phyloP scores from a whole-genome alignment of 1,140 invertebrate species.

The Oncopodura yosiiana region DNA sequence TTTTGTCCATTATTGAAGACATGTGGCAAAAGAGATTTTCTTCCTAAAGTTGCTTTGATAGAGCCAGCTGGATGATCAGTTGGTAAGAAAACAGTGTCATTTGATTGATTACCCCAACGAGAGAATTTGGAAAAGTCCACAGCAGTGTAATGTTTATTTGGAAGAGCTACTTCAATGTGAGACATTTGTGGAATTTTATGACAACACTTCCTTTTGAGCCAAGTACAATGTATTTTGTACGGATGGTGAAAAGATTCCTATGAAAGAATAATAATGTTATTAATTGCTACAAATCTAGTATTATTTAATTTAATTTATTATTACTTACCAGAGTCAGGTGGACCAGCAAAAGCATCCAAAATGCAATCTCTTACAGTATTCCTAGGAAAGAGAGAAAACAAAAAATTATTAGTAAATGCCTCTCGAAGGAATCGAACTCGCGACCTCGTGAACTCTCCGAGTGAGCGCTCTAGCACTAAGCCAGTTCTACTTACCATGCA shows the following conservation, averaged over 20 bases:
- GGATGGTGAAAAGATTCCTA: slow-evolving; percentile 57
- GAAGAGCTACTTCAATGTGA: slow-evolving; percentile 61
- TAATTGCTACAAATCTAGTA: slow-evolving; percentile 42
- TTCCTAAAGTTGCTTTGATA: slow-evolving; percentile 56
- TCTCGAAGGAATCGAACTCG: too few species aligned
- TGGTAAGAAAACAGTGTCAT: slow-evolving; percentile 56
- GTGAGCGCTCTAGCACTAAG: background rate
- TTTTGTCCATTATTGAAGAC: slow-evolving; percentile 11
- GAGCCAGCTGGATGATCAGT: slow-evolving; percentile 64
- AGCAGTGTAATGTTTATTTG: slow-evolving; percentile 66
- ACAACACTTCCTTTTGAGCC: slow-evolving; percentile 53
- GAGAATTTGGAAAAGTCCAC: slow-evolving; percentile 61
- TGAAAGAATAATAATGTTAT: too few species aligned
- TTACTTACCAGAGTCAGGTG: slow-evolving; percentile 20
- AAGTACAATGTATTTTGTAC: slow-evolving; percentile 66
- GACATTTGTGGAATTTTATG: slow-evolving; percentile 54
- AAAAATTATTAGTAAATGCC: background rate
- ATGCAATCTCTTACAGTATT: slow-evolving; percentile 56
- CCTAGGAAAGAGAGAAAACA: slow-evolving; percentile 33
- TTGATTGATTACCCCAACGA: slow-evolving; percentile 47
- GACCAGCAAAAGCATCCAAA: slow-evolving; percentile 59
- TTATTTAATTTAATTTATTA: background rate
- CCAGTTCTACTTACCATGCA: slow-evolving; percentile 44
- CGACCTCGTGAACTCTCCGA: too few species aligned
- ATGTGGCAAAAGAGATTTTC: slow-evolving; percentile 39